A percentile compares a stretch with the other conserved stretches of the same genome.
phyloP scores from a whole-genome alignment of 2,888 invertebrate genomes.

The Proisotoma minuta region DNA sequence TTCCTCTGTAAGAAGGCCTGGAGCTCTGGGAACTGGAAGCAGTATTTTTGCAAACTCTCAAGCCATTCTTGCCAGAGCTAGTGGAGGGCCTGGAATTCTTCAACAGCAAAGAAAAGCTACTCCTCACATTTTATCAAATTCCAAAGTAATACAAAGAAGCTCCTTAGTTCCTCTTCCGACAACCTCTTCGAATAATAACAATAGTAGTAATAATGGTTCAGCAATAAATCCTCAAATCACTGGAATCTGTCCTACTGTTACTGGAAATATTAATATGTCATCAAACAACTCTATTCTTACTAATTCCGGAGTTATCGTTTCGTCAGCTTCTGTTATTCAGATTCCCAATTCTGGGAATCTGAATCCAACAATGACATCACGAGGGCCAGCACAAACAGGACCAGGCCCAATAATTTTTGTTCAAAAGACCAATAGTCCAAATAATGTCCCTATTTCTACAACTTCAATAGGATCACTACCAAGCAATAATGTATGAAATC shows the following conservation, averaged over 20 bases:
- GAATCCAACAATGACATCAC: slow-evolving; percentile 24
- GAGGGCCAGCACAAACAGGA: slow-evolving; percentile 9
- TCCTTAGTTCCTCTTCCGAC: slow-evolving; percentile 34
- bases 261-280: slow-evolving; percentile 14
- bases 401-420: not conserved
- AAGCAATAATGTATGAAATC: no score
- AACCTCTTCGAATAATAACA: not conserved
- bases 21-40: slow-evolving; percentile 25
- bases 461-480: no score
- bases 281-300: not conserved
- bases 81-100: slow-evolving; percentile 36
- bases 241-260: not conserved
- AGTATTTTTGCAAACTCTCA: slow-evolving; percentile 35
- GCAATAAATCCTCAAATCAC: no score
- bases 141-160: slow-evolving; percentile 26
- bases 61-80: slow-evolving; percentile 23
- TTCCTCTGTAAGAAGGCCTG: slow-evolving; percentile 35
- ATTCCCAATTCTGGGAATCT: slow-evolving; percentile 22
- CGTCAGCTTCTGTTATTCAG: slow-evolving; percentile 16
- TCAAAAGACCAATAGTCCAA: not conserved
- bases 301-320: slow-evolving; percentile 2
- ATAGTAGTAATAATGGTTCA: slow-evolving; percentile 3
- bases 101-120: slow-evolving; percentile 43
- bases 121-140: slow-evolving; percentile 39
- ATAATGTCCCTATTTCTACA: no score